Evolutionary conservation across 2,888 invertebrate genomes (phyloP).

Genomic region (Drosophila yooni): DNA sequence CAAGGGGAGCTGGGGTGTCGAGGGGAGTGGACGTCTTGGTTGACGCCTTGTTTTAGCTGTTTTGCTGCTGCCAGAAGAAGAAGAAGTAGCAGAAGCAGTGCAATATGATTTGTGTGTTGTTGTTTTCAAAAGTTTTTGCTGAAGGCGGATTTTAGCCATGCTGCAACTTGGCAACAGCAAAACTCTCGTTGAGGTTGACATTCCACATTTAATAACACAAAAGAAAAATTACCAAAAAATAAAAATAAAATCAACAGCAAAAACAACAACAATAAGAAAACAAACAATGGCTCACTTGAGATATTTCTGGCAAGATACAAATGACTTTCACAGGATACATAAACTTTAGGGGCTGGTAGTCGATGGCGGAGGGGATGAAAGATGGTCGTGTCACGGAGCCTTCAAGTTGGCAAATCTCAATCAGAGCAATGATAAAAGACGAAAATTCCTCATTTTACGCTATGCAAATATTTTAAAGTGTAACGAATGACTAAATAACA

Average conservation of each 20-base stretch:
- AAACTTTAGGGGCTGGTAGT: constrained; percentile 16
- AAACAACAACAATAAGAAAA: constrained; percentile 33
- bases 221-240: constrained; percentile 46
- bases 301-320: constrained; percentile 6
- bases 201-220: constrained; percentile 38
- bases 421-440: not conserved
- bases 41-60: constrained; percentile 41
- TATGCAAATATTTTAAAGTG: not conserved
- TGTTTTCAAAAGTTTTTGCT: constrained; percentile 57
- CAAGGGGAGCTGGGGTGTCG: not conserved
- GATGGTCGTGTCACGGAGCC: not conserved
- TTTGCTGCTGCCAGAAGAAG: not conserved
- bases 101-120: constrained; percentile 68
- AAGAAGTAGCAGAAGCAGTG: constrained; percentile 12
- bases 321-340: constrained; percentile 20
- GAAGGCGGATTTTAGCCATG: constrained; percentile 51
- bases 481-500: not conserved
- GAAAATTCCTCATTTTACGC: not conserved
- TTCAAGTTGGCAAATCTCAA: not conserved
- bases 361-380: not conserved
- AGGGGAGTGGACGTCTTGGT: constrained; percentile 9
- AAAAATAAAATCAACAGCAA: constrained; percentile 8
- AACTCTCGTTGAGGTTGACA: constrained; percentile 53
- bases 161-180: constrained; percentile 40
- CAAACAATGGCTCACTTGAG: constrained; percentile 25